These are phyloP conservation scores for Leptosomus discolor DNA, from an alignment of 2,113 vertebrate genomes.

Conservation along the genomic window DNA sequence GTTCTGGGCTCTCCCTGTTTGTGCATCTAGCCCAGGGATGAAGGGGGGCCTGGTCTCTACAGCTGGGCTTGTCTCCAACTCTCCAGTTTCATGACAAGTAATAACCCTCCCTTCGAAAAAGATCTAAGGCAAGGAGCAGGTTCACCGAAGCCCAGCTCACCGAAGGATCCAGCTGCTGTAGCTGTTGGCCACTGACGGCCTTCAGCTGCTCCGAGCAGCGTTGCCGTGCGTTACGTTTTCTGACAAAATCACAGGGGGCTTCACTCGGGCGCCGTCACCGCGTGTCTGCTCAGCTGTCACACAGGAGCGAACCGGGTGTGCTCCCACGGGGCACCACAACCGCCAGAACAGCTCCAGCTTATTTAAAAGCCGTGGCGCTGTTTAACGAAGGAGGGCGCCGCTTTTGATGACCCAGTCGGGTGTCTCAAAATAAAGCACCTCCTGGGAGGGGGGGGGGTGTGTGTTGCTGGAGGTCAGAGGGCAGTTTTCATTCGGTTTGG, in stretches of 20 bases:
- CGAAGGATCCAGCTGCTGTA: fast-evolving
- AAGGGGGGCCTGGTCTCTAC: neutral
- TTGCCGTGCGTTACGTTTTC: neutral
- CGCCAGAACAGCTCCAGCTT: neutral
- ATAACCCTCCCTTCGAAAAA: neutral
- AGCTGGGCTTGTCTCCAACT: neutral
- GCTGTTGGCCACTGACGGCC: fast-evolving
- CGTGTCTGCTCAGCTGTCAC: neutral
- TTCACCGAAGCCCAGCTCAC: neutral
- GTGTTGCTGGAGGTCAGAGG: neutral
- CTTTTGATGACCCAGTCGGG: neutral
- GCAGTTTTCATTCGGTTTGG: neutral
- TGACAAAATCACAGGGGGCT: neutral
- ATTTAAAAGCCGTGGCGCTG: neutral
- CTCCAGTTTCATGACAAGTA: neutral
- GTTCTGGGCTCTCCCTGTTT: neutral
- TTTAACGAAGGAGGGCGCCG: neutral
- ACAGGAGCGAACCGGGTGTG: neutral
- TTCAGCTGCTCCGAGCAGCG: neutral
- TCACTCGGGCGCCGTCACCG: fast-evolving
- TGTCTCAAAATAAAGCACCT: neutral
- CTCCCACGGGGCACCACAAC: fast-evolving
- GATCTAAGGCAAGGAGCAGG: neutral
- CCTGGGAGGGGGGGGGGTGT: too few species aligned
- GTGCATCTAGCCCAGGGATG: neutral